Evolutionary conservation across 2,113 vertebrate genomes (phyloP).

Genomic region (Paedocypris sp.): DNA sequence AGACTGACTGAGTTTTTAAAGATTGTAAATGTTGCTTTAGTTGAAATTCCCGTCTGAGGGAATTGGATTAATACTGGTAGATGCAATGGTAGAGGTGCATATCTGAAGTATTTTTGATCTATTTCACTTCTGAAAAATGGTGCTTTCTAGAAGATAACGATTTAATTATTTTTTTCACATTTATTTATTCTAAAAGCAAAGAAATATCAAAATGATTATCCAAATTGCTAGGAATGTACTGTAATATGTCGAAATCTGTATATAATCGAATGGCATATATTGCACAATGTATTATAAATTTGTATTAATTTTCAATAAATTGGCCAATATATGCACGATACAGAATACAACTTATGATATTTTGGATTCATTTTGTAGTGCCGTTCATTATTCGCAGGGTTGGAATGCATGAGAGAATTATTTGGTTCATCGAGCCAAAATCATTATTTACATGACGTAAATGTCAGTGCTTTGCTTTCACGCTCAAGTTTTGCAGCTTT

Average conservation of each 20-base stretch:
- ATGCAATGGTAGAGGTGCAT: constrained; percentile 19
- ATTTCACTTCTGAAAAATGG: constrained; percentile 35
- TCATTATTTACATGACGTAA: background rate
- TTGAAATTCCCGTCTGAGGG: too few species aligned
- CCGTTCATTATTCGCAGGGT: constrained; percentile 8
- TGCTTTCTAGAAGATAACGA: constrained; percentile 37
- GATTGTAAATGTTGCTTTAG: constrained; percentile 20
- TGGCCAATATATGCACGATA: constrained; percentile 49
- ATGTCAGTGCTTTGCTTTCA: constrained; percentile 15
- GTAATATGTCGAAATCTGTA: constrained; percentile 39
- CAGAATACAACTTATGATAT: constrained; percentile 34
- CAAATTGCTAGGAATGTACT: constrained; percentile 39
- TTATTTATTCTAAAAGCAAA: constrained; percentile 25
- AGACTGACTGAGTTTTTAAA: constrained; percentile 9
- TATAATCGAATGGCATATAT: constrained; percentile 44
- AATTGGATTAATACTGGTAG: too few species aligned
- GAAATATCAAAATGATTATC: constrained; percentile 30
- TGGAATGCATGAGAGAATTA: constrained; percentile 3
- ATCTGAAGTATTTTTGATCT: constrained; percentile 33
- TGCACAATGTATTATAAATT: constrained; percentile 48
- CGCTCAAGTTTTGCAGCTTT: background rate
- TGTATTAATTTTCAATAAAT: constrained; percentile 50
- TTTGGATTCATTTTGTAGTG: constrained; percentile 35
- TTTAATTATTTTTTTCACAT: constrained; percentile 28
- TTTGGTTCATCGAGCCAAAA: constrained; percentile 20